Evolutionary conservation across 2,888 invertebrate genomes (phyloP).

Genomic region (Strigamia maritima): DNA sequence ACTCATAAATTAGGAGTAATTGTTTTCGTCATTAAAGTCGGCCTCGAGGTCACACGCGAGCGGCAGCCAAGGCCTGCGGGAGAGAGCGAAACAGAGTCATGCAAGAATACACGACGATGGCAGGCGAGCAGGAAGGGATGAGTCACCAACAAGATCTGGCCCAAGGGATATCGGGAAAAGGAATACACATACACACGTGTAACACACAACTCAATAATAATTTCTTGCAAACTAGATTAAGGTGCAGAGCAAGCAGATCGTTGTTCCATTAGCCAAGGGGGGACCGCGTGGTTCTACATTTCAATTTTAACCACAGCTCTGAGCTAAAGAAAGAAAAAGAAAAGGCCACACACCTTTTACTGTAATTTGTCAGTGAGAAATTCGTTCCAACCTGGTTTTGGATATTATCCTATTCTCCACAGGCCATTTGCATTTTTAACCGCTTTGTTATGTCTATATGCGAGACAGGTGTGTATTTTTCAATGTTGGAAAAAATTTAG

Average conservation of each 20-base stretch:
- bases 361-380: conserved; percentile 16
- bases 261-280: background rate
- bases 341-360: background rate
- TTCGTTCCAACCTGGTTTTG: background rate
- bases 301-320: background rate
- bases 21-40: conserved; percentile 21
- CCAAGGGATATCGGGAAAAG: background rate
- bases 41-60: conserved; percentile 22
- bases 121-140: background rate
- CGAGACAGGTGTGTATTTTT: no score
- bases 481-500: background rate
- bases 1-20: conserved; percentile 11
- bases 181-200: conserved; percentile 5
- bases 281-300: background rate
- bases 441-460: background rate
- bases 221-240: conserved; percentile 28
- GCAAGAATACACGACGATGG: background rate
- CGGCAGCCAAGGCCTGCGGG: background rate
- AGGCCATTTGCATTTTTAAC: background rate
- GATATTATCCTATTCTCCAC: background rate
- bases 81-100: background rate
- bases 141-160: conserved; percentile 13
- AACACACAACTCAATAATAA: conserved; percentile 13
- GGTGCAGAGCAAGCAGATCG: conserved; percentile 20
- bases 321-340: no score